Percentiles rank a stretch among this genome's conserved stretches.
phyloP scores from a whole-genome alignment of 2,797 vertebrate genomes.

The Serranus cabrilla region DNA sequence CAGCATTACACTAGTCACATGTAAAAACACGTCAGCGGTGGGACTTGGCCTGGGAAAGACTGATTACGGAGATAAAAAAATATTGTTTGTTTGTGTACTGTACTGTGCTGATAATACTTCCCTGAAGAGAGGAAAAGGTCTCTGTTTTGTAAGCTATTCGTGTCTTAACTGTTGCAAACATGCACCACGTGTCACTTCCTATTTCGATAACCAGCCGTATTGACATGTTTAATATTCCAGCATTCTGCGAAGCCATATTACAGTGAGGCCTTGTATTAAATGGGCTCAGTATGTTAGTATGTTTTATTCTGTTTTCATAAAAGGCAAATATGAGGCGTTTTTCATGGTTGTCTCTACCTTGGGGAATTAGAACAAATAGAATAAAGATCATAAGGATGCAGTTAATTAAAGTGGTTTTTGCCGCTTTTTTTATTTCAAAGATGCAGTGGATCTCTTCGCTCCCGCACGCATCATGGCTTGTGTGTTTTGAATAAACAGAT shows the following conservation, averaged over 20 bases:
- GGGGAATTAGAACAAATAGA: constrained; percentile 81
- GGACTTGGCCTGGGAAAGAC: constrained; percentile 36
- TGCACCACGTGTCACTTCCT: constrained; percentile 56
- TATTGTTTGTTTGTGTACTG: constrained; percentile 52
- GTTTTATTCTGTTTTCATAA: constrained; percentile 80
- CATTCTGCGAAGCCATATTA: constrained; percentile 36
- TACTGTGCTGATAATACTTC: constrained; percentile 41
- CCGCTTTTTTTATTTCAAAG: constrained; percentile 61
- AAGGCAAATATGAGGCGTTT: constrained; percentile 75
- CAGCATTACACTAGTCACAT: constrained; percentile 52
- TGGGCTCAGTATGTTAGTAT: constrained; percentile 70
- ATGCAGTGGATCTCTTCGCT: constrained; percentile 67
- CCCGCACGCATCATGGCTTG: constrained; percentile 51
- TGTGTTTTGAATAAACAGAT: constrained; percentile 83
- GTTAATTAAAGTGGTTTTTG: constrained; percentile 79
- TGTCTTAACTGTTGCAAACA: constrained; percentile 56
- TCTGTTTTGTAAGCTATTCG: constrained; percentile 38
- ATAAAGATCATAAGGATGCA: constrained; percentile 83
- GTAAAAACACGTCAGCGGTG: constrained; percentile 55
- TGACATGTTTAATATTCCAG: constrained; percentile 70
- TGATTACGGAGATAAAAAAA: constrained; percentile 57
- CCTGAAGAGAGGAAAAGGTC: constrained; percentile 43
- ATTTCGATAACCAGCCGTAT: constrained; percentile 55
- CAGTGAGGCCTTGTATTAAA: constrained; percentile 64
- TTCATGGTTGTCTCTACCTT: constrained; percentile 71